Evolutionary conservation across 2,113 vertebrate genomes (phyloP), one percentile per base, ranked within the genome.

Genomic region (Mirza zaza): DNA sequence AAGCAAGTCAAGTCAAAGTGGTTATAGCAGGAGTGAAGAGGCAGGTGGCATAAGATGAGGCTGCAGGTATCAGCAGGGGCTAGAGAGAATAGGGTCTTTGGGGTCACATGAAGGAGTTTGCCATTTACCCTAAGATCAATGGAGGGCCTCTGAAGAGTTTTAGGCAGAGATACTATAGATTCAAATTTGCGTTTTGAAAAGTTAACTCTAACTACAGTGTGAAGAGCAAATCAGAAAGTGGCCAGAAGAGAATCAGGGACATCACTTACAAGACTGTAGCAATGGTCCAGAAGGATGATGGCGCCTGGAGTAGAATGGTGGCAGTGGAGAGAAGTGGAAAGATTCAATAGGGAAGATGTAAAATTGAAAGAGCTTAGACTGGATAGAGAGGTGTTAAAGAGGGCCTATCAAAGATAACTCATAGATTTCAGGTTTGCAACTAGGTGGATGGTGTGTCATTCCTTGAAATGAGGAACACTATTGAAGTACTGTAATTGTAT

Each of bases 341-440:
- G 36, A 61, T 50, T 63, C 48, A 87, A 6, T 34, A 75, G 45
- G 14, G n/a, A 73, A n/a, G 29, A 50, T 83, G 23, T 48, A 15
- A 39, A 57, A 77, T 39, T 52, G 48, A 21, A 90, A 91, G 52
- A 79, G 9, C 10, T 76, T 75, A 95, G 11, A 52, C 32, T 77
- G 34, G 17, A 87, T 92, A 25, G 50, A 36, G 14, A 36, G 5
- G 23, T 83, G 20, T 34, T 95, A 34, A 63, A 45, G 59, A 85
- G 25, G 0, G 18, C 3, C 36, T 86, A 34, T 73, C 55, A 83
- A 32, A 68, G 70, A 45, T 39, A 87, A 87, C 23, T 87, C 8
- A 10, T 36, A 80, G 7, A 80, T 96, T 95, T 91, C 23, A 92
- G 65, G 29, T 7, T 96, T 63, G 77, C 71, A 68, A 87, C 13